Evolutionary conservation across 1,140 invertebrate species (phyloP), one percentile per base, ranked within the genome.

Genomic region (Ladona fulva): DNA sequence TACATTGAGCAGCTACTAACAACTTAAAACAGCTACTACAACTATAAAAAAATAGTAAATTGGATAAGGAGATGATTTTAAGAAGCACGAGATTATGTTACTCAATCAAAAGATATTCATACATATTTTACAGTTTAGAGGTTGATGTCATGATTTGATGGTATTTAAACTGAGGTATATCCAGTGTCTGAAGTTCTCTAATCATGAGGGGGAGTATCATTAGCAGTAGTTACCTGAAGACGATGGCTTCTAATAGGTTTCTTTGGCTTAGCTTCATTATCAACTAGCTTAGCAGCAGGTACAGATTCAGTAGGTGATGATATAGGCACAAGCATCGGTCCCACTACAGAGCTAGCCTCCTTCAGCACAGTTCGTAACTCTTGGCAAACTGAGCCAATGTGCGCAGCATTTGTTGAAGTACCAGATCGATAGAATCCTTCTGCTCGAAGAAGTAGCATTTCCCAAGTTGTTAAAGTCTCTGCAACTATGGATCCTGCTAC

Each of bases 181-280:
- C n/a, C n/a, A n/a, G n/a, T n/a, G n/a, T n/a, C n/a, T n/a, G n/a
- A n/a, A n/a, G n/a, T n/a, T n/a, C n/a, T n/a, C n/a, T n/a, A n/a
- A n/a, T n/a, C n/a, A n/a, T n/a, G n/a, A n/a, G n/a, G n/a, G 29
- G 8, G 1, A 37, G 3, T 37, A 37, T 37, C 8, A 37, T 37
- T 37, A 37, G 29, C 29, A 1, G 8, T 66, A 19, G 3, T 66
- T 66, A 66, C 52, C 52, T 66, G 52, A 66, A 66, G 52, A 3
- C 52, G 52, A 66, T 66, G 52, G n/a, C 52, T 66, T 66, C 52
- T 66, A 66, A 66, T 66, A 66, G 52, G 52, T 66, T 66, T 66
- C 52, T 66, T 66, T 66, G 52, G 52, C 52, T 66, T 66, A 66
- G n/a, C 52, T 66, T 66, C 52, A 66, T 66, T 66, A 66, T 66